A percentile compares a stretch with the other conserved stretches of the same genome.
Evolutionary conservation across 2,797 vertebrate genomes (phyloP).

Genomic region (Tenualosa thibaudeaui): DNA sequence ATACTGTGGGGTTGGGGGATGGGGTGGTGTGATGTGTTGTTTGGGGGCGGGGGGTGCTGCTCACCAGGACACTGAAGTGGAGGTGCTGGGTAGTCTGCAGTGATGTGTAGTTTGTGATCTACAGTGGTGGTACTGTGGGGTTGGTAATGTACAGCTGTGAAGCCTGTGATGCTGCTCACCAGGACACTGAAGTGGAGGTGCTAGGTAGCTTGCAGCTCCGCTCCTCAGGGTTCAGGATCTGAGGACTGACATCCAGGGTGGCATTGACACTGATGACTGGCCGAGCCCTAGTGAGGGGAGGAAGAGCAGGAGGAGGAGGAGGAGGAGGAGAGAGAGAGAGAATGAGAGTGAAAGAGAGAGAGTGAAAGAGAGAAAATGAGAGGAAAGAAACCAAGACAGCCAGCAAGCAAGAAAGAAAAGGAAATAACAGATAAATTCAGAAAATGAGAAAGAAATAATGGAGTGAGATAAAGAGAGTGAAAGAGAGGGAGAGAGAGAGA

Average conservation of each 20-base stretch:
- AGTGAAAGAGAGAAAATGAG: background rate
- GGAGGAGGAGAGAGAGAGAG: background rate
- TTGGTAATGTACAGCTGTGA: too few species aligned
- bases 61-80: constrained; percentile 86
- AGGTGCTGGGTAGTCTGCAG: constrained; percentile 71
- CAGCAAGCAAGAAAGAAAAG: background rate
- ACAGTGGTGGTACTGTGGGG: too few species aligned
- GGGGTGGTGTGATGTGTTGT: too few species aligned
- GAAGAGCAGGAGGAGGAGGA: constrained; percentile 28
- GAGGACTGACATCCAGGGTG: constrained; percentile 87
- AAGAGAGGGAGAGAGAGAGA: background rate
- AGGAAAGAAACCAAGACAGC: background rate
- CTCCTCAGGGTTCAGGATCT: constrained; percentile 90
- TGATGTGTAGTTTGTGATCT: too few species aligned
- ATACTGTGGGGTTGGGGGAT: too few species aligned
- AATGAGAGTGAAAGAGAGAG: background rate
- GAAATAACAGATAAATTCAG: background rate
- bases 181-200: constrained; percentile 77
- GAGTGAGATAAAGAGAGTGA: background rate
- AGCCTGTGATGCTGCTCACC: constrained; percentile 72
- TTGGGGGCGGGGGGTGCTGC: constrained; percentile 33
- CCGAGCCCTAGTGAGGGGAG: constrained; percentile 75
- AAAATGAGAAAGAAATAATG: background rate
- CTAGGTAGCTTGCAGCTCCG: constrained; percentile 78
- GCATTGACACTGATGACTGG: constrained; percentile 91